A percentile compares a stretch with the other conserved stretches of the same genome.
Evolutionary conservation across 1,140 invertebrate species (phyloP).

Genomic region (Xylocopa sonorina): DNA sequence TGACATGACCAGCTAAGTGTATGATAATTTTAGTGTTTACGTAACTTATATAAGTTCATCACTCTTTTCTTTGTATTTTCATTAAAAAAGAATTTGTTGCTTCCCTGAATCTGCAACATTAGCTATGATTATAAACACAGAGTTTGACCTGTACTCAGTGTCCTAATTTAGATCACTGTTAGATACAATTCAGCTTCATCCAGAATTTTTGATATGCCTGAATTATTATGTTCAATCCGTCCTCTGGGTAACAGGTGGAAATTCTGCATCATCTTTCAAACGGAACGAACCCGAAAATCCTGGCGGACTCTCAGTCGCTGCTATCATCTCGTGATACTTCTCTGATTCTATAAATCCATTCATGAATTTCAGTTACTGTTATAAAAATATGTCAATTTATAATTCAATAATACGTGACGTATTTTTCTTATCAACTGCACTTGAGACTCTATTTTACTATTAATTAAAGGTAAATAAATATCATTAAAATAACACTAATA

Average conservation of each 20-base stretch:
- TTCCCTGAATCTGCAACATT: background rate
- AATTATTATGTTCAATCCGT: conserved; percentile 81
- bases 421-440: conserved; percentile 42
- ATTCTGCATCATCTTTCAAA: conserved; percentile 91
- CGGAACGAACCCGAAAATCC: conserved; percentile 85
- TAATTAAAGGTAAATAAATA: too few species aligned
- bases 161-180: conserved; percentile 32
- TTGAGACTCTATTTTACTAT: background rate
- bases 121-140: background rate
- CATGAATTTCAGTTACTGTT: conserved; percentile 41
- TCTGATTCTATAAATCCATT: conserved; percentile 87
- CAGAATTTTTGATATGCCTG: conserved; percentile 60
- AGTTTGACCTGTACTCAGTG: conserved; percentile 10
- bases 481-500: conserved; percentile 2
- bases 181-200: conserved; percentile 2
- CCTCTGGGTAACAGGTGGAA: conserved; percentile 90
- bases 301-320: conserved; percentile 86
- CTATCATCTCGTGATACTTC: conserved; percentile 88
- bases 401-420: conserved; percentile 59
- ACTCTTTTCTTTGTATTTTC: conserved; percentile 1
- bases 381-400: conserved; percentile 64
- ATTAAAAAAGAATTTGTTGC: conserved; percentile 24
- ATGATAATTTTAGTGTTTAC: conserved; percentile 1
- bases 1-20: conserved; percentile 3
- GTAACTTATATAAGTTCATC: conserved; percentile 18